phyloP scores from a whole-genome alignment of 2,888 invertebrate species.

The Ennomos fuscantarius region DNA sequence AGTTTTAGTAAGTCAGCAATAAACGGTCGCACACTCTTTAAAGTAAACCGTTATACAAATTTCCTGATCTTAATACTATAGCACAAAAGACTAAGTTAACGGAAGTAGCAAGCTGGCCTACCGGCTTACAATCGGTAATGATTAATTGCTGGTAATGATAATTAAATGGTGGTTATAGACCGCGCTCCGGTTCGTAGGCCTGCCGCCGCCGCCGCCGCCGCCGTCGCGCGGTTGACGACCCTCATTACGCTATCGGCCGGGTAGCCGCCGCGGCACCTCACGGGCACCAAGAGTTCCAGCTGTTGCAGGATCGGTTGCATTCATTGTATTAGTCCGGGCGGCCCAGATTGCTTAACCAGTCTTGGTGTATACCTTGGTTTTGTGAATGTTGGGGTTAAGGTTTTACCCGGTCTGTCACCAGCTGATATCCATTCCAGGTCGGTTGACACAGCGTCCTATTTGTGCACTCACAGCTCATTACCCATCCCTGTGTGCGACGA shows the following conservation, averaged over 20 bases:
- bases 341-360: no score
- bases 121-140: constrained; percentile 6
- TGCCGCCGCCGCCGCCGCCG: constrained; percentile 11
- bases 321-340: neutral
- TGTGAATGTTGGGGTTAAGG: no score
- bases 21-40: no score
- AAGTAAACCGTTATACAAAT: no score
- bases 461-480: constrained; percentile 42
- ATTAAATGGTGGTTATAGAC: constrained; percentile 12
- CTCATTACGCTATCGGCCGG: constrained; percentile 43
- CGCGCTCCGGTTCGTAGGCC: constrained; percentile 43
- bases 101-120: constrained; percentile 4
- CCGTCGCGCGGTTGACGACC: constrained; percentile 30
- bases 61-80: no score
- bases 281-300: constrained; percentile 11
- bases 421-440: constrained; percentile 7
- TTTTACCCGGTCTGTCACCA: constrained; percentile 41
- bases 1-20: no score
- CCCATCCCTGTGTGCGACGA: constrained; percentile 34
- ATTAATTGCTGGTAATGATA: constrained; percentile 18
- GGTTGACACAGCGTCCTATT: constrained; percentile 35
- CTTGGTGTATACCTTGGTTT: no score
- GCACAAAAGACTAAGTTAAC: constrained; percentile 12
- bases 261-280: constrained; percentile 36
- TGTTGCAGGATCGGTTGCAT: neutral